phyloP scores from a whole-genome alignment of 2,888 invertebrate genomes.

The Matsumyia berberina region DNA sequence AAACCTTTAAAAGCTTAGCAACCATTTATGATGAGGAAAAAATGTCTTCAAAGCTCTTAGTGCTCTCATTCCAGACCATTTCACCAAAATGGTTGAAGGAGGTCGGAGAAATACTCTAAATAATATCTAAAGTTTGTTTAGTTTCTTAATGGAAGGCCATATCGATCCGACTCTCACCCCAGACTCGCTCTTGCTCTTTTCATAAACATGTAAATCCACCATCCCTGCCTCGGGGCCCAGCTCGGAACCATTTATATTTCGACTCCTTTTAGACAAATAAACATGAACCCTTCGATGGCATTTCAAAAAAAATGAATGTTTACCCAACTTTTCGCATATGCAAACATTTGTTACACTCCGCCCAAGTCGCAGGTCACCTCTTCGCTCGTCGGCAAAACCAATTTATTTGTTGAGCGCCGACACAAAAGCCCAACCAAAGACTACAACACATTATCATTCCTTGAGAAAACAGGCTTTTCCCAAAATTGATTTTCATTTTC shows the following conservation, averaged over 20 bases:
- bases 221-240: too few species aligned
- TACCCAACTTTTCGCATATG: neutral
- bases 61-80: too few species aligned
- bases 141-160: too few species aligned
- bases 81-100: too few species aligned
- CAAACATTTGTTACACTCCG: conserved; percentile 13
- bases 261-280: conserved; percentile 6
- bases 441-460: conserved; percentile 1
- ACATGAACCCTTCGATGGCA: neutral
- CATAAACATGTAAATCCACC: too few species aligned
- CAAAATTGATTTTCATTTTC: conserved; percentile 11
- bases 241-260: neutral
- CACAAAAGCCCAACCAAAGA: neutral
- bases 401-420: conserved; percentile 6
- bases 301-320: neutral
- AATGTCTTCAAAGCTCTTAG: too few species aligned
- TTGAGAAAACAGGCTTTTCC: neutral
- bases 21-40: too few species aligned
- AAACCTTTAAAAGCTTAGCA: too few species aligned
- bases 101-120: too few species aligned
- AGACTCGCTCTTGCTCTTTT: too few species aligned
- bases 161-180: too few species aligned
- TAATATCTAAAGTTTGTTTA: too few species aligned
- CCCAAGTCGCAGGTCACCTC: neutral
- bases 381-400: neutral